Conservation (phyloP, 1,140 invertebrate species). For the Ctenoplectra terminalis region DNA sequence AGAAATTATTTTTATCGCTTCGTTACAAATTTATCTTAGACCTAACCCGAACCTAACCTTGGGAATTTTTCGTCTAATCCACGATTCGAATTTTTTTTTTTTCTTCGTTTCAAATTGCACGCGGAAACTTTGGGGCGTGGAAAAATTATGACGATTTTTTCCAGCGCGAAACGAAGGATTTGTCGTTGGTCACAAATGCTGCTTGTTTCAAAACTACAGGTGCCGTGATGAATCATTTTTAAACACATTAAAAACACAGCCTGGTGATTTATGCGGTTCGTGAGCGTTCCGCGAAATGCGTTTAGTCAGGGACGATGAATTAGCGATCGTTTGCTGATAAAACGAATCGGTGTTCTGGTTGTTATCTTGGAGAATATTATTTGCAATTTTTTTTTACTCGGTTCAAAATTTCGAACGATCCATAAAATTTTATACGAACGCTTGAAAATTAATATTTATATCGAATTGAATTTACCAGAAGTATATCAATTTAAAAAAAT, state of each 20-base stretch:
- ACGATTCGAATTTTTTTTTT: too few species aligned
- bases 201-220: background rate
- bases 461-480: too few species aligned
- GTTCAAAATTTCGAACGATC: too few species aligned
- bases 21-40: too few species aligned
- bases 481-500: too few species aligned
- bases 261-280: constrained; percentile 27
- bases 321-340: constrained; percentile 7
- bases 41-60: too few species aligned
- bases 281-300: background rate
- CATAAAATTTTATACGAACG: too few species aligned
- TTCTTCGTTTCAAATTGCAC: background rate
- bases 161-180: background rate
- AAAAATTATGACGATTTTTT: background rate
- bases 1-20: too few species aligned
- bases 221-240: constrained; percentile 33
- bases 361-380: background rate
- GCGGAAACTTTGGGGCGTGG: background rate
- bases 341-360: background rate
- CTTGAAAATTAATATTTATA: too few species aligned
- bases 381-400: background rate
- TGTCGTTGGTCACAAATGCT: constrained; percentile 12
- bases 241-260: constrained; percentile 3
- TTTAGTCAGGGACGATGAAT: background rate
- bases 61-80: too few species aligned